A percentile compares a stretch with the other conserved stretches of the same genome.
Evolutionary conservation across 2,888 invertebrate species (phyloP).

Genomic region (Orthosia cruda): DNA sequence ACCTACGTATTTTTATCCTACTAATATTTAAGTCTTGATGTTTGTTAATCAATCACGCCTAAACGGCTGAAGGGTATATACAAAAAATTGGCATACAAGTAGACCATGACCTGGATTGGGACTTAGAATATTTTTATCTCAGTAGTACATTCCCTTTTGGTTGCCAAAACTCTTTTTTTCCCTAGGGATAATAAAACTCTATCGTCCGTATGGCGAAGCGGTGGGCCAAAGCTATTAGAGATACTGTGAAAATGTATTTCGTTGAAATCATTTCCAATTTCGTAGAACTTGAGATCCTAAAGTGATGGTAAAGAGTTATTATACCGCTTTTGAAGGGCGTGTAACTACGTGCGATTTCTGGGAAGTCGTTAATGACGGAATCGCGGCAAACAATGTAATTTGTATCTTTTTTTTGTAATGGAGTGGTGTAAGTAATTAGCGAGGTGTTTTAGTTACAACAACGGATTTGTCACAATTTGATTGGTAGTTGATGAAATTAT

Average conservation of each 20-base stretch:
- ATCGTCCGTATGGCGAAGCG: background rate
- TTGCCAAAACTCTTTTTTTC: no score
- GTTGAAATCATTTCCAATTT: constrained; percentile 7
- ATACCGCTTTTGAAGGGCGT: constrained; percentile 20
- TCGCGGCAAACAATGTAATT: constrained; percentile 51
- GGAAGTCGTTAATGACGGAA: constrained; percentile 49
- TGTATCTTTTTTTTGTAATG: constrained; percentile 42
- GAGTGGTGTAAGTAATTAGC: constrained; percentile 34
- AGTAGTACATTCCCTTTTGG: background rate
- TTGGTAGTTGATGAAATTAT: background rate
- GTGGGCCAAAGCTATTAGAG: background rate
- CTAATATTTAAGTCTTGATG: background rate
- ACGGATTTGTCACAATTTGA: constrained; percentile 21
- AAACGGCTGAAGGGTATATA: background rate
- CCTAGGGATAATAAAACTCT: no score
- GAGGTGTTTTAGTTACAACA: background rate
- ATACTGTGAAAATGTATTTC: background rate
- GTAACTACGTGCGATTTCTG: constrained; percentile 17
- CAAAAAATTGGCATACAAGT: background rate
- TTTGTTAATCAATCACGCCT: background rate
- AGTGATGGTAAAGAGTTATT: constrained; percentile 26
- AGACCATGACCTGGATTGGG: background rate
- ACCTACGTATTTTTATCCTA: background rate
- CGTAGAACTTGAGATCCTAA: constrained; percentile 6
- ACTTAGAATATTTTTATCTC: background rate